Conservation (phyloP, 2,888 invertebrate genomes). For the Leucophenga maculata region DNA sequence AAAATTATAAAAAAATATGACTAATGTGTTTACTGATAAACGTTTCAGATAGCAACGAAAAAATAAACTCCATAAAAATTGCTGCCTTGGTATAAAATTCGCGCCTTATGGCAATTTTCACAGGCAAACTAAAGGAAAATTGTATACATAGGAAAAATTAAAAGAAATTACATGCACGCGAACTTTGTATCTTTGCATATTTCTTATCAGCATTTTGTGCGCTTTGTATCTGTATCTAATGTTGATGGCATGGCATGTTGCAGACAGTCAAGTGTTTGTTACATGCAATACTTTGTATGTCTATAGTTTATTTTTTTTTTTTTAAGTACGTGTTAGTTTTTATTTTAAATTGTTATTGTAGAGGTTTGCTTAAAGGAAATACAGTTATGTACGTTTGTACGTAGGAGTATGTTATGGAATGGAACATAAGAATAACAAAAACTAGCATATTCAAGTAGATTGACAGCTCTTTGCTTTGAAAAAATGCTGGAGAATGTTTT, state of each 20-base stretch:
- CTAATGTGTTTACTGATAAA: slow-evolving; percentile 17
- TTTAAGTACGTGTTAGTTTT: slow-evolving; percentile 4
- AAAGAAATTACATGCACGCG: slow-evolving; percentile 46
- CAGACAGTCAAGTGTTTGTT: slow-evolving; percentile 1
- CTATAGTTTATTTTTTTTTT: slow-evolving; percentile 6
- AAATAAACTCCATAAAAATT: slow-evolving; percentile 1
- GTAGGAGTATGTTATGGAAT: too few species aligned
- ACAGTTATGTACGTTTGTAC: too few species aligned
- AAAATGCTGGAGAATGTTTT: too few species aligned
- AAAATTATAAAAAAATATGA: slow-evolving; percentile 11
- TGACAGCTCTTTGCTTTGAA: too few species aligned
- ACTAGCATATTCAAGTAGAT: too few species aligned
- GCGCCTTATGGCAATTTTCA: slow-evolving; percentile 40
- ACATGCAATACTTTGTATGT: not conserved
- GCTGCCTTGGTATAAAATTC: not conserved
- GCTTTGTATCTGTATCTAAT: slow-evolving; percentile 43
- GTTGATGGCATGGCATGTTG: not conserved
- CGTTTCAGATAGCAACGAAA: not conserved
- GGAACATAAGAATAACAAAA: too few species aligned
- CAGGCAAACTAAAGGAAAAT: not conserved
- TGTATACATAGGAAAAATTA: slow-evolving; percentile 32
- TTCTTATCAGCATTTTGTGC: slow-evolving; percentile 45
- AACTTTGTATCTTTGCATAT: slow-evolving; percentile 44
- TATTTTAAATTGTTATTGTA: not conserved
- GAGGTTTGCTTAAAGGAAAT: too few species aligned